Evolutionary conservation across 1,140 invertebrate species (phyloP).

Genomic region (Diorhabda elongata): DNA sequence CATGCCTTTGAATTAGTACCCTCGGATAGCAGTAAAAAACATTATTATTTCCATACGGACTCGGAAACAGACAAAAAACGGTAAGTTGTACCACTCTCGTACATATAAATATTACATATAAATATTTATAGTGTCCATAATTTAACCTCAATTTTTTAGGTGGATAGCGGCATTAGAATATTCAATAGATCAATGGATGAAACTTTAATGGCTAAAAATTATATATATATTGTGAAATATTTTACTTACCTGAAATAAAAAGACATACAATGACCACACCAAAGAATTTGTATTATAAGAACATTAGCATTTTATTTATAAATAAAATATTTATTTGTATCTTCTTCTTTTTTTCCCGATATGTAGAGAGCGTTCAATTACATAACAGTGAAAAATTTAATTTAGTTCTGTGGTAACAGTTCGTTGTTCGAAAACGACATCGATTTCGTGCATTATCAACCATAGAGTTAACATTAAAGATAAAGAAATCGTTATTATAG

Average conservation of each 20-base stretch:
- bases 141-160: conserved; percentile 56
- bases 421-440: no score
- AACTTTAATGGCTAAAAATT: conserved; percentile 42
- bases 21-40: conserved; percentile 77
- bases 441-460: no score
- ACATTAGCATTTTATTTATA: background rate
- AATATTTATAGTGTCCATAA: conserved; percentile 12
- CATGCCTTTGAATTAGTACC: conserved; percentile 89
- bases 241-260: background rate
- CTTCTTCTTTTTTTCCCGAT: background rate
- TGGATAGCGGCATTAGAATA: conserved; percentile 93
- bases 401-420: no score
- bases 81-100: conserved; percentile 51
- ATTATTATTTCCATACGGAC: conserved; percentile 90
- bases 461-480: no score
- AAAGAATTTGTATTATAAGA: conserved; percentile 6
- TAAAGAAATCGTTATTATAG: no score
- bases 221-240: background rate
- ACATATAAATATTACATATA: background rate
- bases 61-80: conserved; percentile 93
- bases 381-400: no score
- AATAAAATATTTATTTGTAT: conserved; percentile 10
- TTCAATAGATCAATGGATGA: conserved; percentile 94
- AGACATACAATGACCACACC: conserved; percentile 4
- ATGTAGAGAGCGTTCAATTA: no score